Evolutionary conservation across 2,113 vertebrate genomes (phyloP), one percentile per base, ranked within the genome.

Genomic region (Salvator merianae): DNA sequence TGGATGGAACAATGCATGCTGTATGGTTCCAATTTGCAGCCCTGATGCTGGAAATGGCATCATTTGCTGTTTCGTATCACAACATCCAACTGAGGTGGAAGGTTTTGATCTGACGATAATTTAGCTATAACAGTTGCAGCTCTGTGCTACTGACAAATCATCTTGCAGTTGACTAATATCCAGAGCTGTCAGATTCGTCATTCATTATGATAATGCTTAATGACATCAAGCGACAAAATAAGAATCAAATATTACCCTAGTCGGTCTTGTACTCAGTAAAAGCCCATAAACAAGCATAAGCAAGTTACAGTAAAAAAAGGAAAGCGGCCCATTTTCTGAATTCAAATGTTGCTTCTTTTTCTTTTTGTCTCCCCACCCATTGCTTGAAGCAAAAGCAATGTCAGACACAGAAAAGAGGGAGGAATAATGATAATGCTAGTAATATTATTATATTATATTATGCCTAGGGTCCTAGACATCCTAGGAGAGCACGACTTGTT

Each of bases 161-260:
- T 7, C 74, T 26, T 18, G 70, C 89, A 88, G 85, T 88, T 91
- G 91, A 92, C 81, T 89, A 91, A 93, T 91, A 86, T 77, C 53
- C n/a, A 63, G 74, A 91, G 85, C 86, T 90, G 91, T 93, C 92
- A 93, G 55, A 85, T 89, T 75, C 91, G 90, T 86, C 91, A 88
- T 91, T 82, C 30, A 53, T 86, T 77, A 40, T 9, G 36, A 40
- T 3, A 9, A 47, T 40, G 34, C 12, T 14, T 28, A 7, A 10
- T 26, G 7, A 55, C 26, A 9, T 9, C 43, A 47, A 38, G 12
- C 90, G 83, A 87, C 90, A 88, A 90, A 85, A 87, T 89, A 88
- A 87, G 86, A 47, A 47, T 47, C 43, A 47, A 47, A 47, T 1
- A 1, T 72, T 91, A 83, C 81, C 85, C 75, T 85, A 69, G 81